Base-by-base conservation (phyloP, 2,888 invertebrate genomes). In the Drosophila niveifrons region DNA sequence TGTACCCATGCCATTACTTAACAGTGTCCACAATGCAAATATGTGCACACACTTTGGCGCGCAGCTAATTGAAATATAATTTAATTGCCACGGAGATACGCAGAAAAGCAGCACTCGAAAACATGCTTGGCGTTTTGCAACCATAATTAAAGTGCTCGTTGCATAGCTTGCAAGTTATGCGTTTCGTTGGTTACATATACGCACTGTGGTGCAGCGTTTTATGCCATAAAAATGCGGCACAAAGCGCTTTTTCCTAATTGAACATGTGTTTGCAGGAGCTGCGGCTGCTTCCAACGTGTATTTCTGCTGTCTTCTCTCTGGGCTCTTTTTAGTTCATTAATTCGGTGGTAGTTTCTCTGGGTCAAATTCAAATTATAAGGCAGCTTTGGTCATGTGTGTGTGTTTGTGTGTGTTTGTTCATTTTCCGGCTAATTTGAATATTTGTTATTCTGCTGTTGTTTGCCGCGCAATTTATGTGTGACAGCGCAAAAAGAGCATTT, bases 321-420 rank as follows among this genome's bases (percentile, higher is more conserved):
- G 3, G 23, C 46, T 46, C 66, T 83, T 70, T 77, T 85, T 69
- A 86, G 72, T 88, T 88, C 80, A 88, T 82, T 82, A 88, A 88
- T 76, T 76, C 56, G 62, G 56, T 44, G 46, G 28, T 63, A 7
- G 13, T 50, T 34, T 28, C 57, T 48, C 53, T 53, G 66, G 80
- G 80, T 72, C 71, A 85, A 85, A 86, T 86, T 83, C 74, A 86
- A 82, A 82, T 82, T 86, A 82, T 88, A 88, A 69, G 76, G 61
- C 59, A 56, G 55, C 72, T 39, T 10, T 53, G 53, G 8, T 8
- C 36, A 1, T 39, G 23, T 47, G 29, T 29, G 7, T 15, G 58
- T 55, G 17, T 57, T 23, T 41, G 17, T 56, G 43, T 10, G 17
- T 28, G 10, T 18, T 36, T 17, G 11, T 36, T n/a, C 28, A n/a